Evolutionary conservation across 2,797 vertebrate species (phyloP), one percentile per base, ranked within the genome.

Genomic region (Serranus cabrilla): DNA sequence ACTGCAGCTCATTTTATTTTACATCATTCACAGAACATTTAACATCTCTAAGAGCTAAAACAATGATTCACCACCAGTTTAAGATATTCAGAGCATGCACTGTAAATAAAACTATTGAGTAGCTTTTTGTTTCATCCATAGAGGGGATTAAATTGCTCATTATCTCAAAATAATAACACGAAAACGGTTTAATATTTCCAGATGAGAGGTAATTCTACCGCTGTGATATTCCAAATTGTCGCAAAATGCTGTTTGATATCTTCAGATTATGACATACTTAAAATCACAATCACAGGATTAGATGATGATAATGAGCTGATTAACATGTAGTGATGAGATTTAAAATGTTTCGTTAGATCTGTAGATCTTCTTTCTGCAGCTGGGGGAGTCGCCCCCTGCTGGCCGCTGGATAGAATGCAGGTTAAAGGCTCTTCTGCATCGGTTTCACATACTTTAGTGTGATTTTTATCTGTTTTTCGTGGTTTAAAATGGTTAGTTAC

Each of bases 301-400:
- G 18, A 67, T 49, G 3, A 23, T 34, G 20, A 66, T 43, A 20
- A 73, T 12, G 65, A 71, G 71, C n/a, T 43, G 25, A 47, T 71
- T 68, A 67, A 54, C 40, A 23, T 0, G 0, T 14, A 17, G 7
- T 65, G 51, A 70, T 54, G 18, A 42, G 61, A 13, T 55, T 51
- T 40, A 45, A 55, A 2, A 17, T 23, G n/a, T 23, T 54, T 25
- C n/a, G 25, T 25, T 4, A 1, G 7, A 51, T 59, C 20, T 58
- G 4, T 2, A 42, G n/a, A 18, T 17, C n/a, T 8, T 34, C 8
- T 34, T n/a, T n/a, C n/a, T 31, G 27, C 27, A 31, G 8, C 5
- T 7, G 7, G 34, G 1, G 7, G 34, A 34, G 34, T 34, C 8
- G 34, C 34, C 34, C 34, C 34, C 34, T 34, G 34, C 34, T 34